Base-by-base conservation (phyloP, 2,113 vertebrate species). In the Podilymbus podiceps region DNA sequence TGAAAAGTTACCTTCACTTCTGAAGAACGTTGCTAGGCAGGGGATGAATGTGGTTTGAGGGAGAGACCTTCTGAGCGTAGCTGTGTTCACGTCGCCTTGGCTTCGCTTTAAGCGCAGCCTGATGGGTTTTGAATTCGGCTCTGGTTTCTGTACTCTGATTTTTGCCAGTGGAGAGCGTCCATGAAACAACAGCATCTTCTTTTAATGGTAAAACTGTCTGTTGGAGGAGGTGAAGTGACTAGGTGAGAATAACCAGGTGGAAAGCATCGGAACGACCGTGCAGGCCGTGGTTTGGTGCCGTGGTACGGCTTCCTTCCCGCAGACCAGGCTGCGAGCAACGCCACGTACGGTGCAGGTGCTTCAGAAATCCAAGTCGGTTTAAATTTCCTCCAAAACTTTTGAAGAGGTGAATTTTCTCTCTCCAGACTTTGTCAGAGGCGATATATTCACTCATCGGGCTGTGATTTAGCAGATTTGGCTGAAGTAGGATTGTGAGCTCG, bases 101-200 rank as follows among this genome's bases (percentile, higher is more conserved):
- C 31, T 69, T 30, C 7, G 5, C 55, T 60, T 47, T 21, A 31
- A 33, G 30, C 6, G 4, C 24, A 22, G 42, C 21, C 10, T 18
- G 14, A 5, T 12, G 38, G 18, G 8, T 68, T 21, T 40, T 14
- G 8, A n/a, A 1, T 12, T 42, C 30, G n/a, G 9, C 42, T 40
- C 11, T 15, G 16, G 28, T 56, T 81, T 60, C 59, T 56, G 5
- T 8, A 9, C 27, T 59, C 25, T 31, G 50, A 10, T 47, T 60
- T 77, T 60, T 50, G 9, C 47, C 24, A 4, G 27, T 13, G n/a
- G 44, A 59, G n/a, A 73, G 16, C 1, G 2, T 73, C 81, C 16
- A 9, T 47, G 28, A 55, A 5, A 7, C 18, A 16, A 3, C 13
- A 44, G 7, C 0, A 0, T 14, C 3, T 16, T 47, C 25, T 81